A percentile compares a stretch with the other conserved stretches of the same genome.
Conservation (phyloP, 2,113 vertebrate genomes). For the Heterochromis multidens region DNA sequence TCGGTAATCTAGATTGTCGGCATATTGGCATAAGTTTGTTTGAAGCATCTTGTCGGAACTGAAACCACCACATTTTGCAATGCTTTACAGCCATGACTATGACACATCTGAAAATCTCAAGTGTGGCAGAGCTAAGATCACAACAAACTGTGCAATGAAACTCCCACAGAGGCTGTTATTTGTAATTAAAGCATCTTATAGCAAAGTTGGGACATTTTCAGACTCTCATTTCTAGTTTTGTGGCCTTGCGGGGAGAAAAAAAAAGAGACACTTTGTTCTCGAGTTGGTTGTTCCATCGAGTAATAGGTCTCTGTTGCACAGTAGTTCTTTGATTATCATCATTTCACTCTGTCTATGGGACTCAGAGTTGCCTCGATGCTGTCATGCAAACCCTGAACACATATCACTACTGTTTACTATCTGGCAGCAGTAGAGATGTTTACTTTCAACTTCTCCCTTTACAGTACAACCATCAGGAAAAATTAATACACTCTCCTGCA, state of each 20-base stretch:
- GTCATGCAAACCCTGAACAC: constrained; percentile 19
- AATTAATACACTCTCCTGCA: not conserved
- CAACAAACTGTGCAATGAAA: not conserved
- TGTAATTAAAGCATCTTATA: constrained; percentile 22
- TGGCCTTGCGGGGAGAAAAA: not conserved
- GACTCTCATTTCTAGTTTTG: constrained; percentile 5
- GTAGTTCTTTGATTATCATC: constrained; percentile 38
- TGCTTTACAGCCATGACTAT: not conserved
- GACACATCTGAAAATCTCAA: not conserved
- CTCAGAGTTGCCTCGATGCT: constrained; percentile 13
- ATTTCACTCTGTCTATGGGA: constrained; percentile 3
- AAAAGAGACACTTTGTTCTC: constrained; percentile 6
- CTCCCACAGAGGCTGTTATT: constrained; percentile 1
- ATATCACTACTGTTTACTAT: constrained; percentile 38
- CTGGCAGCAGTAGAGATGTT: constrained; percentile 38
- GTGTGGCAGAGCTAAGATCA: not conserved
- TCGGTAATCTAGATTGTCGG: constrained; percentile 45
- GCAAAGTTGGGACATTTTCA: not conserved
- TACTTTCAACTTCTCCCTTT: constrained; percentile 13
- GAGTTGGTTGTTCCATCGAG: constrained; percentile 13
- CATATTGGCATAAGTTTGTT: constrained; percentile 12
- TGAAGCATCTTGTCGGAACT: not conserved
- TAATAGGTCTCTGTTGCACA: constrained; percentile 28
- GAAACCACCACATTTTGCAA: not conserved
- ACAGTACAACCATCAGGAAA: not conserved